phyloP scores from a whole-genome alignment of 2,797 vertebrate genomes.

The Aphelocoma californica region DNA sequence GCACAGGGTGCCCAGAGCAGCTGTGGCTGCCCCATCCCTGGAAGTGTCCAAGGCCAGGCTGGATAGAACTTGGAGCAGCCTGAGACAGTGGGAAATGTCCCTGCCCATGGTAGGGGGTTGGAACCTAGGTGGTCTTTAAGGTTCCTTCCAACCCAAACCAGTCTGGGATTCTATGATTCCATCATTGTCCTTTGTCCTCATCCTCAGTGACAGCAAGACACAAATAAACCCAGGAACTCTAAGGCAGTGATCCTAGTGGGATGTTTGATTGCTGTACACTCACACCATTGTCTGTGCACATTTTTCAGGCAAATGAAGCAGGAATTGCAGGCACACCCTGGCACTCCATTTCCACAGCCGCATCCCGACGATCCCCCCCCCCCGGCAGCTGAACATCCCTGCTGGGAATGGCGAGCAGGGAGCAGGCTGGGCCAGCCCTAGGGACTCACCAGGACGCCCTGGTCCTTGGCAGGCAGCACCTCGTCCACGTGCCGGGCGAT shows the following conservation, averaged over 20 bases:
- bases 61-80: background rate
- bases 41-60: background rate
- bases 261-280: background rate
- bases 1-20: background rate
- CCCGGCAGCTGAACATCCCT: background rate
- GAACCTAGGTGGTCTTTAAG: background rate
- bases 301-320: background rate
- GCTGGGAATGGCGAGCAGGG: background rate
- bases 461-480: constrained; percentile 84
- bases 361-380: fast-evolving
- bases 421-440: background rate
- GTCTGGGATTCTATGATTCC: background rate
- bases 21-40: background rate
- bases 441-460: constrained; percentile 80
- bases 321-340: background rate
- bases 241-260: background rate
- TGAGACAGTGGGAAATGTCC: background rate
- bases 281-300: too few species aligned
- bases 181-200: background rate
- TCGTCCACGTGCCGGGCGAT: constrained; percentile 84
- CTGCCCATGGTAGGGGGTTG: background rate
- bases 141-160: background rate
- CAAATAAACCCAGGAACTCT: background rate
- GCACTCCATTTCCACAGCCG: background rate
- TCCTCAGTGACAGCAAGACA: background rate